Base-by-base conservation (phyloP, 2,113 vertebrate species). In the Excalfactoria chinensis region DNA sequence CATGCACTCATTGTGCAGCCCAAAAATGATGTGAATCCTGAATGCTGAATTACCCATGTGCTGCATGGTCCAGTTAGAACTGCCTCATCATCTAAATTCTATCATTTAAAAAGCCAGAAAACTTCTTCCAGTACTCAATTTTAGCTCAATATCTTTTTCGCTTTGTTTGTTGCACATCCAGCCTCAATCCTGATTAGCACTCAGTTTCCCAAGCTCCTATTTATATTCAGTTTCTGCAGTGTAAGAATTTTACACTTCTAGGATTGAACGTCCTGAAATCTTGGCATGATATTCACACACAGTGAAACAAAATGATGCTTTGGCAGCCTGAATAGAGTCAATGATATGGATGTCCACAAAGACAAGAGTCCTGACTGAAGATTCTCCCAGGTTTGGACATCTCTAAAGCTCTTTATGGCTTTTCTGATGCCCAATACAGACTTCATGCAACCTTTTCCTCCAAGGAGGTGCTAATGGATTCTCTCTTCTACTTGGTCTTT, bases 111-210 rank as follows among this genome's bases (percentile, higher is more conserved):
- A 18, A 59, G 12, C 3, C 14, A 76, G 51, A 79, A 71, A 34
- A 21, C 69, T 90, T 60, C 18, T 74, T 77, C 14, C 35, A 1
- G 1, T 1, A 51, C 68, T 66, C 14, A 60, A 18, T 23, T 76
- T 59, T 84, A 40, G 2, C 26, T 37, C 37, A 37, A 37, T 41
- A 41, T 6, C 11, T 46, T 91, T 51, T 63, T 64, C 70, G 15
- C 32, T 70, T 62, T 80, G 3, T 3, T 25, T 69, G 18, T 56
- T 26, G 13, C 26, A 25, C 55, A 76, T 86, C 70, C 70, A 67
- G 4, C 4, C 43, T 10, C 7, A 56, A 0, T 41, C 17, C 59
- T 80, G 63, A 83, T 21, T 1, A 40, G 2, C 0, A 2, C 25
- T 41, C 12, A 69, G 17, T 13, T 70, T 72, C 68, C 25, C 44